These are phyloP conservation scores for Cariama cristata DNA, from an alignment of 2,113 vertebrate genomes.

Conservation along the genomic window DNA sequence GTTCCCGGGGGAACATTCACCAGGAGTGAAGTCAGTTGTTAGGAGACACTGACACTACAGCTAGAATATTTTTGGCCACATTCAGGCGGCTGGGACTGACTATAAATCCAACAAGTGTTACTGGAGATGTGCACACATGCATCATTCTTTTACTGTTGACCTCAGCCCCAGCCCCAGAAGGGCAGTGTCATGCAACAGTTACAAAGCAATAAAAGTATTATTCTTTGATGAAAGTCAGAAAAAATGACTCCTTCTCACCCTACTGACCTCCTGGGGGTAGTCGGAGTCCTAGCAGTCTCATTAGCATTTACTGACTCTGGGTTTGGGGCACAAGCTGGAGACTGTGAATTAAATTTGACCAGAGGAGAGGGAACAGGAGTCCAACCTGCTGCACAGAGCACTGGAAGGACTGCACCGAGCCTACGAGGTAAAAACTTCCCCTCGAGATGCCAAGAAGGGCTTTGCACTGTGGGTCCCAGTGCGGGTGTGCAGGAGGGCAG, in stretches of 20 bases:
- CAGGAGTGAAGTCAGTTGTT: slow-evolving; percentile 29
- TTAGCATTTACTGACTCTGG: neutral
- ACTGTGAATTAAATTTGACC: neutral
- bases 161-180: neutral
- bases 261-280: too few species aligned
- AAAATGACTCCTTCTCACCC: neutral
- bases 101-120: neutral
- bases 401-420: neutral
- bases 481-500: neutral
- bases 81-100: neutral
- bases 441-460: neutral
- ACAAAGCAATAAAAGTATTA: neutral
- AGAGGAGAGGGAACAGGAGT: neutral
- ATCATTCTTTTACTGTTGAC: neutral
- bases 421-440: neutral
- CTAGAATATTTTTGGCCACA: neutral
- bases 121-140: neutral
- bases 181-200: neutral
- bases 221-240: neutral
- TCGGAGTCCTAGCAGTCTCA: rapidly evolving
- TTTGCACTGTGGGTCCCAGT: neutral
- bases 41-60: slow-evolving; percentile 1
- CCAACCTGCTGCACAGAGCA: neutral
- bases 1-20: neutral
- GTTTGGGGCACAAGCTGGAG: neutral